phyloP scores from a whole-genome alignment of 1,140 invertebrate species.

The Drosophila oshimai region DNA sequence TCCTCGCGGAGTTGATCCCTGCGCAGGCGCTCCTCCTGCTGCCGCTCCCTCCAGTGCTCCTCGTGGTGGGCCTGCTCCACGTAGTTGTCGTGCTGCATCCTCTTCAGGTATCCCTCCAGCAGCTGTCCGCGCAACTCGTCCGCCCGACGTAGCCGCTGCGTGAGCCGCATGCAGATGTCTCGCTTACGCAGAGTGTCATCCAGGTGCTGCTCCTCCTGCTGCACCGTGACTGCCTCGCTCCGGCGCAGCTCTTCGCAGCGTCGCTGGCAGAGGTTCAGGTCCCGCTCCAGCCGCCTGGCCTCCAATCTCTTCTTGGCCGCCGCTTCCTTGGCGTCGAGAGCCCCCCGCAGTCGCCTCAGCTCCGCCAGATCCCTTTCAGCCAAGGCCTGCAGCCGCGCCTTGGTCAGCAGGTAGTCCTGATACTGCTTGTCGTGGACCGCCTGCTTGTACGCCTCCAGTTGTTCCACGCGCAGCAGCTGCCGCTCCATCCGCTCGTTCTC shows the following conservation, averaged over 20 bases:
- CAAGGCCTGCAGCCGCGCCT: conserved; percentile 65
- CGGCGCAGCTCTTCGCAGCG: conserved; percentile 67
- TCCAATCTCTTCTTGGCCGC: conserved; percentile 59
- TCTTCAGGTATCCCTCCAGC: conserved; percentile 61
- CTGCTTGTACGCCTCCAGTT: conserved; percentile 76
- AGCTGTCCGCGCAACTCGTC: conserved; percentile 63
- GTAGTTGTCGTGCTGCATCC: conserved; percentile 76
- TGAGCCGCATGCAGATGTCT: conserved; percentile 65
- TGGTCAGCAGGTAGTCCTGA: conserved; percentile 72
- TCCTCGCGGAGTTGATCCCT: conserved; percentile 62
- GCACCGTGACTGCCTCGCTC: conserved; percentile 62
- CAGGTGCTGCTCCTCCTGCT: conserved; percentile 73
- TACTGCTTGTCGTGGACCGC: conserved; percentile 78
- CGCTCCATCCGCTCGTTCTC: conserved; percentile 78
- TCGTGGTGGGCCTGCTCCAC: conserved; percentile 77
- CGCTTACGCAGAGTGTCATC: conserved; percentile 66
- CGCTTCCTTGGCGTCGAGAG: conserved; percentile 65
- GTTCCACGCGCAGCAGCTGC: conserved; percentile 69
- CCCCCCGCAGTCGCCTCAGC: conserved; percentile 55
- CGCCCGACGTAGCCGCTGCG: conserved; percentile 65
- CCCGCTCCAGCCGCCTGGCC: conserved; percentile 58
- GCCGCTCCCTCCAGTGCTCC: conserved; percentile 75
- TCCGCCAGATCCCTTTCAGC: conserved; percentile 67
- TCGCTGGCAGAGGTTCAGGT: conserved; percentile 55
- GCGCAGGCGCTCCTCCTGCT: conserved; percentile 56